Conservation (phyloP, 2,113 vertebrate species). For the Nicator chloris region DNA sequence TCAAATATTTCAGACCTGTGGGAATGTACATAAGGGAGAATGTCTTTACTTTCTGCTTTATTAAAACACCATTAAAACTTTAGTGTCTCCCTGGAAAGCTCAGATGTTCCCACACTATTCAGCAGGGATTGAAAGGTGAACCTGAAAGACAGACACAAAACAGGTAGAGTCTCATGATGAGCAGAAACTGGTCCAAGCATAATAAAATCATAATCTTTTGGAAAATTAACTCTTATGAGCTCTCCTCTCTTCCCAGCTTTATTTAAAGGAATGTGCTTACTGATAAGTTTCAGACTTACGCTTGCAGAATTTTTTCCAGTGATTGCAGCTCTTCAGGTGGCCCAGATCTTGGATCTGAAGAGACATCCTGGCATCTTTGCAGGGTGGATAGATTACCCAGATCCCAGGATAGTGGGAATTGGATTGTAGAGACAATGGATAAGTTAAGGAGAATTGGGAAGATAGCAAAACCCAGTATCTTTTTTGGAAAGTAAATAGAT, state of each 20-base stretch:
- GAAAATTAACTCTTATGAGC: background rate
- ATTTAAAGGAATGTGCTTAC: background rate
- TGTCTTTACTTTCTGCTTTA: background rate
- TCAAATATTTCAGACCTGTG: background rate
- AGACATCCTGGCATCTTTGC: background rate
- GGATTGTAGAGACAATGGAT: background rate
- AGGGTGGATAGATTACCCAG: background rate
- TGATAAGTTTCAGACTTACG: background rate
- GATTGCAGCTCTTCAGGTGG: background rate
- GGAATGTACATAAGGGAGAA: background rate
- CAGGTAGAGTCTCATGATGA: background rate
- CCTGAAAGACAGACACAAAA: background rate
- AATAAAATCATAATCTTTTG: background rate
- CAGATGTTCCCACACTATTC: background rate
- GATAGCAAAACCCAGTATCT: background rate
- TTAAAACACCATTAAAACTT: background rate
- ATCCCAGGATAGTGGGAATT: rapidly evolving
- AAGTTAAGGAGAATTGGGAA: background rate
- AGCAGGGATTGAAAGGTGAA: background rate
- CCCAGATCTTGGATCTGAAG: background rate
- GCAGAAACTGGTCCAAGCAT: background rate
- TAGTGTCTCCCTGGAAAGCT: background rate
- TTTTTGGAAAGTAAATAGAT: background rate
- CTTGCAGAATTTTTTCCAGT: background rate
- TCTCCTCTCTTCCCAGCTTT: background rate